Conservation (phyloP, 2,888 invertebrate species). For the Scaptomyza parva region DNA sequence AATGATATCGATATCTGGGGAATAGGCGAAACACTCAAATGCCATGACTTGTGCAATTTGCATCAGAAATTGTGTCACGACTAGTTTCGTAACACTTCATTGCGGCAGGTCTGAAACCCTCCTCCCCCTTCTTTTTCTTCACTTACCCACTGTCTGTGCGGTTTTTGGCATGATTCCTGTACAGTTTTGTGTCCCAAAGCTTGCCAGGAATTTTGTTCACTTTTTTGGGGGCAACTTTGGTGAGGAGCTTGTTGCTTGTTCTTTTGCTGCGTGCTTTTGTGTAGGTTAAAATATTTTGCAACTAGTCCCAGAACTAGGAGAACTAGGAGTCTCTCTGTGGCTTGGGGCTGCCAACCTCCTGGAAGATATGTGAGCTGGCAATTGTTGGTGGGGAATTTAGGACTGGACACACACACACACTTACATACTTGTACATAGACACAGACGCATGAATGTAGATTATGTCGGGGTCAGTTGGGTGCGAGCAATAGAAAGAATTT, state of each 20-base stretch:
- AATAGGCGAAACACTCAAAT: slow-evolving; percentile 52
- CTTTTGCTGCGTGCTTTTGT: slow-evolving; percentile 57
- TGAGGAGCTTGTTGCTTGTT: slow-evolving; percentile 63
- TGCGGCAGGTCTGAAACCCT: slow-evolving; percentile 9
- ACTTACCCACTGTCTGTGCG: neutral
- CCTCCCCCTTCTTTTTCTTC: too few relatives aligned
- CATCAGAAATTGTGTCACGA: slow-evolving; percentile 75
- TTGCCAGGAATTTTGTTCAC: slow-evolving; percentile 62
- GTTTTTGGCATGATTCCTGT: slow-evolving; percentile 10
- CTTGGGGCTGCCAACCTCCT: neutral
- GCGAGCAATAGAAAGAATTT: slow-evolving; percentile 28
- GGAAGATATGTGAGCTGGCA: slow-evolving; percentile 26
- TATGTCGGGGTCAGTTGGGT: slow-evolving; percentile 32
- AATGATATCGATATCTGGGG: slow-evolving; percentile 37
- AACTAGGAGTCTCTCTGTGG: neutral
- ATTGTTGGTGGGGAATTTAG: neutral
- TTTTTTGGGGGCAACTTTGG: slow-evolving; percentile 44
- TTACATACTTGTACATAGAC: neutral
- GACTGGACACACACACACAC: neutral
- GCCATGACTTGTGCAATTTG: slow-evolving; percentile 74
- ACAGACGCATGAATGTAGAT: neutral
- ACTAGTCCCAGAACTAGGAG: slow-evolving; percentile 26
- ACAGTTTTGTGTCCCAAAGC: slow-evolving; percentile 39
- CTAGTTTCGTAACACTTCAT: slow-evolving; percentile 67
- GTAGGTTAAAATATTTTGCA: slow-evolving; percentile 61